A percentile compares a stretch with the other conserved stretches of the same genome.
phyloP scores from a whole-genome alignment of 1,140 invertebrate species.

The Tetraneura akinire region DNA sequence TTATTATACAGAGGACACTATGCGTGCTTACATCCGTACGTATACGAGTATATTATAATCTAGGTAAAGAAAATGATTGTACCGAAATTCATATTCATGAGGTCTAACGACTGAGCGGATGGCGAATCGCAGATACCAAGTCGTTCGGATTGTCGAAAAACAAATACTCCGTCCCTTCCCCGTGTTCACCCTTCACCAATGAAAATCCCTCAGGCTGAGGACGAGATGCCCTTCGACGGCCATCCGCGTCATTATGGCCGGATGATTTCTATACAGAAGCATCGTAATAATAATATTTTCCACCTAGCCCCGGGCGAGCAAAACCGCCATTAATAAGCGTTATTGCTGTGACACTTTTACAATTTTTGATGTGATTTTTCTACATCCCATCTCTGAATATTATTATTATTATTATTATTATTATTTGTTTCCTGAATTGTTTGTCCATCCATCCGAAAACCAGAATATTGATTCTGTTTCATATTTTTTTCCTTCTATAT shows the following conservation, averaged over 20 bases:
- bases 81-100: not conserved
- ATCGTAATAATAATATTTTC: not conserved
- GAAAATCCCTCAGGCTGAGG: too few relatives aligned
- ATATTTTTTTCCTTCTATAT: too few relatives aligned
- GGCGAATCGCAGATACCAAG: not conserved
- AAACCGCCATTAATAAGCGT: not conserved
- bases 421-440: too few relatives aligned
- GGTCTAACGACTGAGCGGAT: not conserved
- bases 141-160: not conserved
- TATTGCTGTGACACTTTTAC: too few relatives aligned
- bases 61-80: not conserved
- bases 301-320: not conserved
- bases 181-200: not conserved
- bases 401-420: too few relatives aligned
- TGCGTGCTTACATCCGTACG: not conserved
- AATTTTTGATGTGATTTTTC: too few relatives aligned
- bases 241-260: not conserved
- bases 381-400: too few relatives aligned
- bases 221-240: not conserved
- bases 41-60: not conserved
- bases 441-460: too few relatives aligned
- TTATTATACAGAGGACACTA: not conserved
- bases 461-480: too few relatives aligned
- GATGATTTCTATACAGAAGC: not conserved
- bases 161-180: not conserved